Evolutionary conservation across 2,888 invertebrate species (phyloP).

Genomic region (Standfussiana lucernea): DNA sequence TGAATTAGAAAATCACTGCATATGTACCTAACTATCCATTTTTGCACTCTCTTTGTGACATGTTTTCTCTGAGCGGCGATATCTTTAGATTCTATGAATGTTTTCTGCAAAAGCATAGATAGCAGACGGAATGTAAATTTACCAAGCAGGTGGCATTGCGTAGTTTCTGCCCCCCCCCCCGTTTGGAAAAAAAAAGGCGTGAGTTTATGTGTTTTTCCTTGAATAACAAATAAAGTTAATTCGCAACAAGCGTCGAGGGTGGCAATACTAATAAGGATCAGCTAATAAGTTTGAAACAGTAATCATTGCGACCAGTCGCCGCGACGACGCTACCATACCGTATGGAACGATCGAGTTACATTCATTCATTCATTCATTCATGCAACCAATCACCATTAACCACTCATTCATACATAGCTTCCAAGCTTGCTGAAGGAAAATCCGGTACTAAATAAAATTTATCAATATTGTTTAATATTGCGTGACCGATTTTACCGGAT

Average conservation of each 20-base stretch:
- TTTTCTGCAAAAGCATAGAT: neutral
- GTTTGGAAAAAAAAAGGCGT: neutral
- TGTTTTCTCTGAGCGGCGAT: neutral
- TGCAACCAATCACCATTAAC: slow-evolving; percentile 20
- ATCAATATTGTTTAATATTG: slow-evolving; percentile 27
- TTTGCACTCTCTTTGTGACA: neutral
- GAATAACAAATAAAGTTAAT: neutral
- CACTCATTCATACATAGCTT: slow-evolving; percentile 41
- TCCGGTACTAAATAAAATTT: slow-evolving; percentile 30
- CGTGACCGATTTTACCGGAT: slow-evolving; percentile 31
- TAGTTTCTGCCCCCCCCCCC: neutral
- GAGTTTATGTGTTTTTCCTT: neutral
- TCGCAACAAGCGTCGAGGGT: slow-evolving; percentile 55
- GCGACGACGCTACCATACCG: slow-evolving; percentile 66
- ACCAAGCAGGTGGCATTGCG: neutral
- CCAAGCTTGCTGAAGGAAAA: slow-evolving; percentile 60
- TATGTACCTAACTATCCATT: neutral
- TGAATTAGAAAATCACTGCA: neutral
- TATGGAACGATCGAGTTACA: slow-evolving; percentile 66
- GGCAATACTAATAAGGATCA: slow-evolving; percentile 49
- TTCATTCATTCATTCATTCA: slow-evolving; percentile 45
- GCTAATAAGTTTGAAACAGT: slow-evolving; percentile 59
- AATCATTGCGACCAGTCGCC: slow-evolving; percentile 73
- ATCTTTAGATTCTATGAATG: neutral
- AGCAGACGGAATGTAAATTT: neutral